Conservation (phyloP, 1,140 invertebrate genomes). For the Alviniconcha marisindica region DNA sequence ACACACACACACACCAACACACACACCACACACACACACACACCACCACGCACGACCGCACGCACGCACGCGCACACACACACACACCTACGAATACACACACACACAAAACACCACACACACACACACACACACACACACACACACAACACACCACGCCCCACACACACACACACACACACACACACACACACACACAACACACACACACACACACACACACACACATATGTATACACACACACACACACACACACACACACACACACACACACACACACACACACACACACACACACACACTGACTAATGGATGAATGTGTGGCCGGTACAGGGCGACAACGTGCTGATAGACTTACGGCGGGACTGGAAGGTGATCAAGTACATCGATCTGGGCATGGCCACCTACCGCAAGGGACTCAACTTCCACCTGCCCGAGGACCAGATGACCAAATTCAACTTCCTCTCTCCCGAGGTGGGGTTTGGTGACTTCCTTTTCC, state of each 20-base stretch:
- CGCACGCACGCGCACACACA: no score
- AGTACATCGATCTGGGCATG: slow-evolving; percentile 53
- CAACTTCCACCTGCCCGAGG: slow-evolving; percentile 47
- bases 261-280: background rate
- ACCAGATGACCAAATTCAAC: slow-evolving; percentile 51
- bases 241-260: background rate
- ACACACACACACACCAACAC: no score
- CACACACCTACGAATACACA: no score
- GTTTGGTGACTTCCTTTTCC: no score
- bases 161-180: no score
- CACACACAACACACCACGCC: background rate
- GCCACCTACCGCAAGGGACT: slow-evolving; percentile 50
- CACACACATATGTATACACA: background rate
- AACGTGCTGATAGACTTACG: slow-evolving; percentile 48
- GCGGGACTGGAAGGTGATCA: slow-evolving; percentile 42
- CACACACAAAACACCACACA: no score
- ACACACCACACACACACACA: no score
- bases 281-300: background rate
- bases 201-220: background rate
- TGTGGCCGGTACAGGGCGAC: slow-evolving; percentile 33
- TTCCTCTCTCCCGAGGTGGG: slow-evolving; percentile 50
- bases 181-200: background rate
- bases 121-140: background rate
- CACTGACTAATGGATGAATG: background rate
- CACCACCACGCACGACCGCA: no score